Evolutionary conservation across 2,888 invertebrate genomes (phyloP).

Genomic region (Chaitophorus viminalis): DNA sequence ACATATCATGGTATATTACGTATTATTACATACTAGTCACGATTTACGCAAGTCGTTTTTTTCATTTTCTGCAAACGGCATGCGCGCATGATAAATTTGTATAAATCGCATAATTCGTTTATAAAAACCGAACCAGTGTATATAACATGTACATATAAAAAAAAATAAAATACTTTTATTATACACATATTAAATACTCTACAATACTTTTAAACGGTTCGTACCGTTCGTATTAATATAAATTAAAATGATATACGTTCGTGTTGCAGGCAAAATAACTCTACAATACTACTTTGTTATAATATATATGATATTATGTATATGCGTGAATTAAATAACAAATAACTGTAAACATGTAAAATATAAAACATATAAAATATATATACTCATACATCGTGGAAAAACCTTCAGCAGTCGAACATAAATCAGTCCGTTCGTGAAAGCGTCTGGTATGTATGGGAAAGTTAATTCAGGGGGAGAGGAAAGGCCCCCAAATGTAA

Average conservation of each 20-base stretch:
- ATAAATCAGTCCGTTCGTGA: slow-evolving; percentile 42
- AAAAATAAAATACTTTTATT: no score
- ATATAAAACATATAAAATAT: no score
- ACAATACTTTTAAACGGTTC: neutral
- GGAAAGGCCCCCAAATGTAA: neutral
- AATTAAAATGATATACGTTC: neutral
- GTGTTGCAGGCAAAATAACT: neutral
- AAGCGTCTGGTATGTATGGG: slow-evolving; percentile 9
- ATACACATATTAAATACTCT: neutral
- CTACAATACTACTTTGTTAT: neutral
- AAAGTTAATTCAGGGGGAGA: neutral
- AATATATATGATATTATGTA: neutral
- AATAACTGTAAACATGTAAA: neutral
- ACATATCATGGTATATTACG: no score
- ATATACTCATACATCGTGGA: neutral
- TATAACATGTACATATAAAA: no score
- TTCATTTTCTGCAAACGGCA: neutral
- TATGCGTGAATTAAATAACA: neutral
- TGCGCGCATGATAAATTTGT: slow-evolving; percentile 12
- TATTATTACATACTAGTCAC: neutral
- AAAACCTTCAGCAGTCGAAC: neutral
- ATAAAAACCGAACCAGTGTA: neutral
- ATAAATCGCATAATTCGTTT: neutral
- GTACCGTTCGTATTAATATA: neutral
- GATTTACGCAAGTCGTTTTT: neutral